Evolutionary conservation across 2,888 invertebrate genomes (phyloP).

Genomic region (Macroteleia sp.): DNA sequence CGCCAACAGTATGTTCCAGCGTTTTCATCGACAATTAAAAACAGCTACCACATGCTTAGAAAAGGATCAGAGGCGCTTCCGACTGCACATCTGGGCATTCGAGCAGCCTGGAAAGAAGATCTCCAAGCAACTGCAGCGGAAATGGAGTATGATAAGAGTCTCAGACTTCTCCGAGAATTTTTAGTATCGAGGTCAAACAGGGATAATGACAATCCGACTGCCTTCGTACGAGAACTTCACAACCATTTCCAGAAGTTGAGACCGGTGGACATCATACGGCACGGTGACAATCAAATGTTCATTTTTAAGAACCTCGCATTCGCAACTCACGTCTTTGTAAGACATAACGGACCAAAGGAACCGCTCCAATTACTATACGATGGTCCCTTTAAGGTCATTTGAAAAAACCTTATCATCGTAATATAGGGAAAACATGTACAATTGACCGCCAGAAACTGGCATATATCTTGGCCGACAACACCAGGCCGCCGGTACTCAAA

Average conservation of each 20-base stretch:
- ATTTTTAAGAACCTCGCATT: slow-evolving; percentile 7
- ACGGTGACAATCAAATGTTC: not conserved
- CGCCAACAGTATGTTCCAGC: slow-evolving; percentile 60
- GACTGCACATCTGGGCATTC: slow-evolving; percentile 24
- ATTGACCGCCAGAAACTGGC: no score
- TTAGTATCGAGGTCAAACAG: slow-evolving; percentile 24
- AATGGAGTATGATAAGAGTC: slow-evolving; percentile 26
- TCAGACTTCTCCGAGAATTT: slow-evolving; percentile 49
- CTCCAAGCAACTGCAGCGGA: slow-evolving; percentile 33
- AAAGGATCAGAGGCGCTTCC: slow-evolving; percentile 12
- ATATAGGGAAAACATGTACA: no score
- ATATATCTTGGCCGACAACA: no score
- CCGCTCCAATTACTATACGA: slow-evolving; percentile 8
- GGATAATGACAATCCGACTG: not conserved
- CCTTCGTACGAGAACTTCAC: not conserved
- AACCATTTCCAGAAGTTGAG: not conserved
- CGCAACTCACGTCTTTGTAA: slow-evolving; percentile 3
- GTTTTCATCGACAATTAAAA: slow-evolving; percentile 28
- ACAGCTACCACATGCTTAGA: slow-evolving; percentile 23
- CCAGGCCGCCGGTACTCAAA: no score
- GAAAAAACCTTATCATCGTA: no score
- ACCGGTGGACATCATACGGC: not conserved
- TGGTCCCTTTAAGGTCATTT: slow-evolving; percentile 3
- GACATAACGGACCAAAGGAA: not conserved
- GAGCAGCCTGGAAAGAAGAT: slow-evolving; percentile 45